phyloP scores from a whole-genome alignment of 2,797 vertebrate genomes.

The Sciurus carolinensis region DNA sequence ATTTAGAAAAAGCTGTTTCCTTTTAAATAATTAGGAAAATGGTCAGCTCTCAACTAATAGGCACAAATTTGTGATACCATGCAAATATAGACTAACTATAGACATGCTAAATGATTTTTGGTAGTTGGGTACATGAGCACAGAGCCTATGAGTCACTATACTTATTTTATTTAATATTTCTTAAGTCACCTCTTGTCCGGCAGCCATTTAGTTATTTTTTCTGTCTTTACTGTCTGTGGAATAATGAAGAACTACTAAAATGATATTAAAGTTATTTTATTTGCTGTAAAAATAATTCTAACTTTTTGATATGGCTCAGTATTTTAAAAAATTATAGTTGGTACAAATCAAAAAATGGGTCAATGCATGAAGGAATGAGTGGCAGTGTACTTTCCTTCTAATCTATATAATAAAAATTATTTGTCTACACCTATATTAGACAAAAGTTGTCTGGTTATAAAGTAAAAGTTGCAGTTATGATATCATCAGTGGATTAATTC shows the following conservation, averaged over 20 bases:
- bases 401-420: background rate
- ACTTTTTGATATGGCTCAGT: background rate
- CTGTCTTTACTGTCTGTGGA: background rate
- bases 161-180: background rate
- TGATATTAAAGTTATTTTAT: background rate
- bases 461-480: background rate
- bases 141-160: background rate
- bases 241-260: background rate
- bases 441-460: background rate
- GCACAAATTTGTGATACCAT: background rate
- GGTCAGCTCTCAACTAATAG: background rate
- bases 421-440: background rate
- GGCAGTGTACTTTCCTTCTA: background rate
- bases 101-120: constrained; percentile 29
- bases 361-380: background rate
- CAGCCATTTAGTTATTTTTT: background rate
- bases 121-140: background rate
- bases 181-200: background rate
- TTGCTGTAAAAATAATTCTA: background rate
- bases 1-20: background rate
- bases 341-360: background rate
- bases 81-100: background rate
- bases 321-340: background rate
- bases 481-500: background rate
- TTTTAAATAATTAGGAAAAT: constrained; percentile 5